Percentiles rank a stretch among this genome's conserved stretches.
These are phyloP conservation scores for Anhinga anhinga DNA, from an alignment of 2,113 vertebrate genomes.

Conservation along the genomic window DNA sequence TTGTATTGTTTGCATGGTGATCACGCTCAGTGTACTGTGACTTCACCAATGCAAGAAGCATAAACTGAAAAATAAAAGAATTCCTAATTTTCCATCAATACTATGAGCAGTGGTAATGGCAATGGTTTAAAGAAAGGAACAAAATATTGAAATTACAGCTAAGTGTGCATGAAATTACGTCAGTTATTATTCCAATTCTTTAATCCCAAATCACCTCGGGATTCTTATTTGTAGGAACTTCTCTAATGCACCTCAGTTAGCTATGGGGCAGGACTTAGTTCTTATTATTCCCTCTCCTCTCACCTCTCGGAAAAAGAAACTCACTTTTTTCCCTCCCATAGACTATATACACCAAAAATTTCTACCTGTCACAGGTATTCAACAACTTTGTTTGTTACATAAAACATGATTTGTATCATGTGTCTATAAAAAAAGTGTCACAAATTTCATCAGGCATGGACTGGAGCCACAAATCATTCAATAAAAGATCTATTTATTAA, in stretches of 20 bases:
- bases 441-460: slow-evolving; percentile 32
- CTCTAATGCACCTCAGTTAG: background rate
- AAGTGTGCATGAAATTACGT: background rate
- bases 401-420: slow-evolving; percentile 42
- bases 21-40: background rate
- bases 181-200: slow-evolving; percentile 1
- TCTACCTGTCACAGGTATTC: slow-evolving; percentile 13
- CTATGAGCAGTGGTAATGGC: background rate
- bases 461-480: background rate
- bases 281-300: background rate
- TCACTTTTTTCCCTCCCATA: background rate
- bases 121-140: background rate
- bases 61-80: background rate
- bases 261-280: background rate
- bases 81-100: background rate
- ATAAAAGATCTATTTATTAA: slow-evolving; percentile 4
- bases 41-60: background rate
- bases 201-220: background rate
- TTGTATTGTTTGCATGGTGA: background rate
- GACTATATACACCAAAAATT: slow-evolving; percentile 1
- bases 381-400: slow-evolving; percentile 4
- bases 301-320: background rate
- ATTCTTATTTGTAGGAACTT: background rate
- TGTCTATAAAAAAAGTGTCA: slow-evolving; percentile 31
- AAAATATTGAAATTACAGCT: background rate